Conservation (phyloP, 2,888 invertebrate species). For the Rhogogaster chlorosoma region DNA sequence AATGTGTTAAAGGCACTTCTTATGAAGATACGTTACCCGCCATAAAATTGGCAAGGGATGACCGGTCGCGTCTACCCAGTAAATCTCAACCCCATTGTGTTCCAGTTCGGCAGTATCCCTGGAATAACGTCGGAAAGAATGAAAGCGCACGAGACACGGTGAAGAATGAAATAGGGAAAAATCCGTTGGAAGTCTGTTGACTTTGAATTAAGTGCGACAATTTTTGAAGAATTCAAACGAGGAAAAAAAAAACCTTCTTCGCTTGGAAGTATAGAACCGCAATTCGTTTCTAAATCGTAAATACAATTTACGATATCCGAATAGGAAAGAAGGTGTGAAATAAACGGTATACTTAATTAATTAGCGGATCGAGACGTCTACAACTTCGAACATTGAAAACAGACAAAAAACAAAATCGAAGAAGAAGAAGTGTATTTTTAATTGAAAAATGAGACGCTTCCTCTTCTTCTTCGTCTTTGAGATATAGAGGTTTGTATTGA, state of each 20-base stretch:
- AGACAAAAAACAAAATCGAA: neutral
- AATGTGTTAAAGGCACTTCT: too few species aligned
- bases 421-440: neutral
- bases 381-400: neutral
- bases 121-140: slow-evolving; percentile 1
- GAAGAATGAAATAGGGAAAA: slow-evolving; percentile 3
- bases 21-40: slow-evolving; percentile 4
- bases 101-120: neutral
- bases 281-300: neutral
- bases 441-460: slow-evolving; percentile 1
- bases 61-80: neutral
- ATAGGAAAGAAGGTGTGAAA: neutral
- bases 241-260: neutral
- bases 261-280: neutral
- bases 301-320: neutral
- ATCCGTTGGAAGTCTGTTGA: neutral
- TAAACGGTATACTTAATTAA: neutral
- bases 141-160: neutral
- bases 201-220: neutral
- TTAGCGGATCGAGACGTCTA: neutral
- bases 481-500: too few species aligned
- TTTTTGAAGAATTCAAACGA: neutral
- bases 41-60: slow-evolving; percentile 37
- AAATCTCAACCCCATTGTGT: slow-evolving; percentile 20
- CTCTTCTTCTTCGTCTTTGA: neutral